phyloP scores from a whole-genome alignment of 2,797 vertebrate genomes.

The Gallinago stenura region DNA sequence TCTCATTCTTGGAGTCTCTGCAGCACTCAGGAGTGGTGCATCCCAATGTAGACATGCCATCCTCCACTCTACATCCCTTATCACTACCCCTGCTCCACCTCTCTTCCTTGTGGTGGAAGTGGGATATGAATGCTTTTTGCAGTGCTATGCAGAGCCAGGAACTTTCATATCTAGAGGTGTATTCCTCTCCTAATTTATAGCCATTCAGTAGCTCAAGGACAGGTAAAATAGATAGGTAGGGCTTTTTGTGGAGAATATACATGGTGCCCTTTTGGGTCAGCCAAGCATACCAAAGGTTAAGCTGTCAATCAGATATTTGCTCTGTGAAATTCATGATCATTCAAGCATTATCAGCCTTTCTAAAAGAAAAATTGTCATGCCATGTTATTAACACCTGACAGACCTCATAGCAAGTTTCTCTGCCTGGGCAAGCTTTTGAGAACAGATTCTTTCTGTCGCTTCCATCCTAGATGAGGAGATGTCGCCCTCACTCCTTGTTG shows the following conservation, averaged over 20 bases:
- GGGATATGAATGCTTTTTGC: background rate
- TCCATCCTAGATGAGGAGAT: background rate
- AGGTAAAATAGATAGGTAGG: background rate
- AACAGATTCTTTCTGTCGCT: background rate
- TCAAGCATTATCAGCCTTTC: background rate
- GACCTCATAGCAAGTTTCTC: background rate
- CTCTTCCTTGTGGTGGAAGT: background rate
- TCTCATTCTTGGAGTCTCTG: background rate
- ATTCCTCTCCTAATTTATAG: background rate
- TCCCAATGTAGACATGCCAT: background rate
- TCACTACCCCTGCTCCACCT: background rate
- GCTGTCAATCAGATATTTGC: background rate
- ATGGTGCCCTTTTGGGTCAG: background rate
- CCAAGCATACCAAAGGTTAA: background rate
- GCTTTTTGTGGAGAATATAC: background rate
- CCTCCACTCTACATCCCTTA: fast-evolving
- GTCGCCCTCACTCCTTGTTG: background rate
- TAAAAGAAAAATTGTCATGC: background rate
- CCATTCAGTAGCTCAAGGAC: background rate
- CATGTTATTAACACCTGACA: background rate
- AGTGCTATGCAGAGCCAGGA: background rate
- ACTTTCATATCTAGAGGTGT: background rate
- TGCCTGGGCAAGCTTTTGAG: background rate
- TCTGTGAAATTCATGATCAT: background rate
- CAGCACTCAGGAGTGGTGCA: no score